Conservation (phyloP, 2,888 invertebrate genomes). For the Drosophila sordidula region DNA sequence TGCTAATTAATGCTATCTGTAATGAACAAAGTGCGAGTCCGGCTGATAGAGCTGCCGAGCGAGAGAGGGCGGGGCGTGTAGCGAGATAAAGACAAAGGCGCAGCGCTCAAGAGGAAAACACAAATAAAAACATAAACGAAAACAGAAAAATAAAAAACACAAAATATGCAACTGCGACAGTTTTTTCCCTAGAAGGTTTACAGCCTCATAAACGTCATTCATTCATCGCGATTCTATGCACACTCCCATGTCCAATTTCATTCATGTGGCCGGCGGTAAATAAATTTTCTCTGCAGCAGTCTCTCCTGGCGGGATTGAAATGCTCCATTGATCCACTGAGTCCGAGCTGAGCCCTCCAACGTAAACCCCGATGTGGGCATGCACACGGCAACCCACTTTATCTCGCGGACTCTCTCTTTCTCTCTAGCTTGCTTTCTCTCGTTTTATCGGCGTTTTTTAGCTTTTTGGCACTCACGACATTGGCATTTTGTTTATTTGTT, state of each 20-base stretch:
- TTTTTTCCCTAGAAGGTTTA: conserved; percentile 11
- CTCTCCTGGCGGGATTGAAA: background rate
- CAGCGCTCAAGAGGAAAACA: background rate
- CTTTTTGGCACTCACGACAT: conserved; percentile 26
- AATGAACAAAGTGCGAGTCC: conserved; percentile 51
- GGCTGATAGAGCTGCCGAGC: conserved; percentile 5
- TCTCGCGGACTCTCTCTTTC: background rate
- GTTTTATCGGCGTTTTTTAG: background rate
- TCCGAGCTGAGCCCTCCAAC: background rate
- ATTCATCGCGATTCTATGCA: background rate
- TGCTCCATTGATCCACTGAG: background rate
- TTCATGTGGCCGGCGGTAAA: background rate
- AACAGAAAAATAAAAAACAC: conserved; percentile 1
- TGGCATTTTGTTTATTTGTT: conserved; percentile 34
- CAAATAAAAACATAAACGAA: no score
- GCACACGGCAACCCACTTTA: background rate
- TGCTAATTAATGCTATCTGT: conserved; percentile 60
- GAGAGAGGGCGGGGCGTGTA: background rate
- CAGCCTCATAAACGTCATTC: conserved; percentile 19
- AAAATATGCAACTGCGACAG: conserved; percentile 28
- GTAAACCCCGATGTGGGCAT: no score
- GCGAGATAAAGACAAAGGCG: conserved; percentile 4
- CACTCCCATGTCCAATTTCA: conserved; percentile 5
- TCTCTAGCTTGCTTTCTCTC: background rate
- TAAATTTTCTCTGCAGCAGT: no score